Conservation (phyloP, 2,113 vertebrate genomes). For the Chelonoidis abingdonii region DNA sequence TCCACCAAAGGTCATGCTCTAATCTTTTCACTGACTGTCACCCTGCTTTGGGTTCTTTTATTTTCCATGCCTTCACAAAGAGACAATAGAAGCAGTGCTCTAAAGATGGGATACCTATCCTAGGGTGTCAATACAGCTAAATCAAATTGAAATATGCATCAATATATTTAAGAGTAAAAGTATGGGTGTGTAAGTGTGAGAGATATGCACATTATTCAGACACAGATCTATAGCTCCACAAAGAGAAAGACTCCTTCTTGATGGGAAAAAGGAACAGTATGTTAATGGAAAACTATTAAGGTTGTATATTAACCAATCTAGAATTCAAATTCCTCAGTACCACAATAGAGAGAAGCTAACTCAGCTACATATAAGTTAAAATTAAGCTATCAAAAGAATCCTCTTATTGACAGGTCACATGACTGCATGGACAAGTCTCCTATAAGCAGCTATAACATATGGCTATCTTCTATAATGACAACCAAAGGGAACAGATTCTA, state of each 20-base stretch:
- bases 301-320: neutral
- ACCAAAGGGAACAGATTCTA: neutral
- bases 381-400: neutral
- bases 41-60: neutral
- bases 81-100: neutral
- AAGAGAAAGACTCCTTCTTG: neutral
- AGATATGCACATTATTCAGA: neutral
- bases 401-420: neutral
- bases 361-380: neutral
- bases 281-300: neutral
- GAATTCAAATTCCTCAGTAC: neutral
- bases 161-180: neutral
- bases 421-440: conserved; percentile 7
- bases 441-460: neutral
- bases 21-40: neutral
- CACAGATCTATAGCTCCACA: neutral
- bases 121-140: neutral
- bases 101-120: neutral
- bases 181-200: neutral
- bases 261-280: neutral
- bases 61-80: neutral
- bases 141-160: neutral
- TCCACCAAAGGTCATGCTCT: neutral
- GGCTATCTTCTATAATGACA: neutral
- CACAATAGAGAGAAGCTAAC: neutral